Evolutionary conservation across 2,888 invertebrate species (phyloP).

Genomic region (Conchocele bisecta): DNA sequence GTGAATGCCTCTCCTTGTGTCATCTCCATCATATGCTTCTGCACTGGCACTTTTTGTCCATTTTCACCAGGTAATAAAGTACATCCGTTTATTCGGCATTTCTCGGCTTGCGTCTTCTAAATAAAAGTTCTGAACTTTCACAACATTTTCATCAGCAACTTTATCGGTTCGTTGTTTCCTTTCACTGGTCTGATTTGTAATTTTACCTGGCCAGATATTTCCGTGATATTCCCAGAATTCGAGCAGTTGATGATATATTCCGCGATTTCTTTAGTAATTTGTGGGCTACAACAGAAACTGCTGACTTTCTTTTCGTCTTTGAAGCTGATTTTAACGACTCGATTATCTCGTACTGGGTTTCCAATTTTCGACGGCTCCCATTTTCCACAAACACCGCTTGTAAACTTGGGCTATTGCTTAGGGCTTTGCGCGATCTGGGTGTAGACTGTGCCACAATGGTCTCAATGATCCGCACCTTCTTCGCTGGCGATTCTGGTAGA

Average conservation of each 20-base stretch:
- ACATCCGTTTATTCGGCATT: slow-evolving; percentile 3
- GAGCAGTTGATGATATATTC: neutral
- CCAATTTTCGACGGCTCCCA: neutral
- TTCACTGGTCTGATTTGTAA: neutral
- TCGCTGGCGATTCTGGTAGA: neutral
- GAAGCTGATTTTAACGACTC: neutral
- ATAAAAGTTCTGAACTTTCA: neutral
- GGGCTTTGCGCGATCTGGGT: slow-evolving; percentile 1
- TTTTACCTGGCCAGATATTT: neutral
- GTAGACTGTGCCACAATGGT: neutral
- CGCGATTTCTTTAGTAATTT: neutral
- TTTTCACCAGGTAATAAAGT: neutral
- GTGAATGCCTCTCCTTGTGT: slow-evolving; percentile 17
- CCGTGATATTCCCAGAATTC: neutral
- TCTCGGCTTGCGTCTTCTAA: neutral
- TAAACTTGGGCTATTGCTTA: neutral
- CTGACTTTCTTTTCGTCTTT: neutral
- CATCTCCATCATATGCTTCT: slow-evolving; percentile 7
- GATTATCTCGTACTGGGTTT: neutral
- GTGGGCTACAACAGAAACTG: neutral
- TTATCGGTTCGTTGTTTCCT: neutral
- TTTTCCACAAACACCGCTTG: neutral
- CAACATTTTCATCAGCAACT: neutral
- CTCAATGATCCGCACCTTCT: neutral
- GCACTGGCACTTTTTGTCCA: neutral